These are phyloP conservation scores for Choristoneura fumiferana DNA, from an alignment of 1,140 invertebrate genomes.

Conservation along the genomic window DNA sequence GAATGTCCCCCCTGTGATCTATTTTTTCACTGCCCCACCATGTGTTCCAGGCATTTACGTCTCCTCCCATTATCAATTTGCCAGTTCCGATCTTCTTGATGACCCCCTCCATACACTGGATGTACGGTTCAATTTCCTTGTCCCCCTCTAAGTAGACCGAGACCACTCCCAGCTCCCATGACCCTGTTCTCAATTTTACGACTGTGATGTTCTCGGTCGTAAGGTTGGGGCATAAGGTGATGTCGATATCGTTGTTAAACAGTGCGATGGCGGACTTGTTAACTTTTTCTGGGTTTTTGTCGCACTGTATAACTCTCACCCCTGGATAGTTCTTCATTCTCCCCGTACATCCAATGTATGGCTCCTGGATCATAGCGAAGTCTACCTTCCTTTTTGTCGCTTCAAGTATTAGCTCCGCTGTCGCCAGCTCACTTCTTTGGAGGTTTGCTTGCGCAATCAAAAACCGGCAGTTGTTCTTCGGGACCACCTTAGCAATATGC, in stretches of 20 bases:
- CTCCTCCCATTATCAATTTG: not conserved
- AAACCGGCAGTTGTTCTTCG: not conserved
- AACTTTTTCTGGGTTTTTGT: not conserved
- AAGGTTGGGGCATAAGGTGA: slow-evolving; percentile 12
- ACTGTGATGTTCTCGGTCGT: not conserved
- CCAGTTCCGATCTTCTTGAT: not conserved
- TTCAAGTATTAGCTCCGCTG: slow-evolving; percentile 5
- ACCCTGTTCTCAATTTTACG: not conserved
- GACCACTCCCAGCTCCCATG: not conserved
- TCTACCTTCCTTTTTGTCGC: not conserved
- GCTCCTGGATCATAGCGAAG: slow-evolving; percentile 22
- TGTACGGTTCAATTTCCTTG: not conserved
- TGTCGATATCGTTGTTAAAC: slow-evolving; percentile 14
- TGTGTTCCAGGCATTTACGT: not conserved
- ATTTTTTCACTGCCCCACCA: not conserved
- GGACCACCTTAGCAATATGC: slow-evolving; percentile 5
- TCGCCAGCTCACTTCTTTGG: slow-evolving; percentile 22
- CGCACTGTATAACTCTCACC: slow-evolving; percentile 21
- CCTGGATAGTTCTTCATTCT: not conserved
- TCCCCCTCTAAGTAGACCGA: not conserved
- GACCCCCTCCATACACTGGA: not conserved
- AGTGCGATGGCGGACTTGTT: slow-evolving; percentile 24
- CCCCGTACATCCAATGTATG: slow-evolving; percentile 11
- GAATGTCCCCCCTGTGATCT: not conserved
- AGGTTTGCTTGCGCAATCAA: slow-evolving; percentile 18